Evolutionary conservation across 2,113 vertebrate genomes (phyloP).

Genomic region (human): DNA sequence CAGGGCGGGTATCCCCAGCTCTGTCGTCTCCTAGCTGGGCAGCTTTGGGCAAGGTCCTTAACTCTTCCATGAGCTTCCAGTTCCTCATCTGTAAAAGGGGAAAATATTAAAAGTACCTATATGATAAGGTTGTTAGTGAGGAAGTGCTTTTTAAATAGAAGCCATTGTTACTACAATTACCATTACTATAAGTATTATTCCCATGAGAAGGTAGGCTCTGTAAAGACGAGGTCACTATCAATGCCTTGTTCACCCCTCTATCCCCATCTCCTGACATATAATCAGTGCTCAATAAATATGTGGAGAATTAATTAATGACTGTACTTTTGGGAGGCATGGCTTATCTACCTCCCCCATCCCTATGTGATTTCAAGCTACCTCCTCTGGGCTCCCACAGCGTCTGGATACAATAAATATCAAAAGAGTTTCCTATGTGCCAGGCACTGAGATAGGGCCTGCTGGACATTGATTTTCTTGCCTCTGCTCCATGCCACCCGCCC

Average conservation of each 20-base stretch:
- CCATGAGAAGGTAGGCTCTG: background rate
- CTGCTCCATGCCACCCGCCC: background rate
- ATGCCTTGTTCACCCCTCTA: background rate
- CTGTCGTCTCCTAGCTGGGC: background rate
- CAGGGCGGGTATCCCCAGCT: background rate
- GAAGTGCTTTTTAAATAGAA: background rate
- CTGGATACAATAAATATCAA: background rate
- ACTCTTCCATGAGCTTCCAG: background rate
- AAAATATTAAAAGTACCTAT: background rate
- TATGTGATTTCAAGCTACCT: background rate
- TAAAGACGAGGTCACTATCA: background rate
- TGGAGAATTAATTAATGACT: background rate
- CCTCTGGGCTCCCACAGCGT: background rate
- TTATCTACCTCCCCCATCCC: background rate
- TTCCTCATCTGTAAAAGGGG: background rate
- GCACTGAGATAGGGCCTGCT: too few relatives aligned
- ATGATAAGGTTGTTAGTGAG: background rate
- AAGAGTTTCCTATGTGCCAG: background rate
- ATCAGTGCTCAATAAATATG: background rate
- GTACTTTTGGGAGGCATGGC: background rate
- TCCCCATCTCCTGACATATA: background rate
- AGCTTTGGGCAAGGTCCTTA: background rate
- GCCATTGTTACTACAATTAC: background rate
- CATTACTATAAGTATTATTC: background rate
- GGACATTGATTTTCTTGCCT: background rate